Conservation (phyloP, 1,140 invertebrate genomes). For the Musca vetustissima region DNA sequence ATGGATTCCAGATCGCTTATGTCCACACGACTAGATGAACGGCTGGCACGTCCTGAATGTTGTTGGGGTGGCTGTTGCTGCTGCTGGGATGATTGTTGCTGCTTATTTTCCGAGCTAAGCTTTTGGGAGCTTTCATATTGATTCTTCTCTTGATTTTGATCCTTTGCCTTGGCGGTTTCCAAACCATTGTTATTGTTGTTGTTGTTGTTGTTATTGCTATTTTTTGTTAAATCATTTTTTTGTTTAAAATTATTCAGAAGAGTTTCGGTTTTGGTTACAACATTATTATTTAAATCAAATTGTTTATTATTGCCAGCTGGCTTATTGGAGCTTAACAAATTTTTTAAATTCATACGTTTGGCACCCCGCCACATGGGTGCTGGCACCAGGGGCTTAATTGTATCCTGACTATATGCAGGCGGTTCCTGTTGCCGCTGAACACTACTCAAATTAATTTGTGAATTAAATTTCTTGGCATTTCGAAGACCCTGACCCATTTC, state of each 20-base stretch:
- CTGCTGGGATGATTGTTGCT: constrained; percentile 16
- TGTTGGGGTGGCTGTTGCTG: constrained; percentile 29
- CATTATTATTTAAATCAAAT: not conserved
- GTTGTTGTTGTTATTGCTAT: constrained; percentile 29
- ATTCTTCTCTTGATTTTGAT: constrained; percentile 24
- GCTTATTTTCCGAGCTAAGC: not conserved
- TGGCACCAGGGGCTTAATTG: constrained; percentile 12
- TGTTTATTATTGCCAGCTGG: not conserved
- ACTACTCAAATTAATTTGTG: constrained; percentile 16
- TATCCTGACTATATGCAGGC: constrained; percentile 13
- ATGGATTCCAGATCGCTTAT: constrained; percentile 55
- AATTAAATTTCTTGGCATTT: constrained; percentile 4
- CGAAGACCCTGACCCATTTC: not conserved
- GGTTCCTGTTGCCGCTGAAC: constrained; percentile 1
- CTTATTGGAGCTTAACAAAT: not conserved
- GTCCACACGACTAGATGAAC: constrained; percentile 50
- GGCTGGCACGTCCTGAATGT: constrained; percentile 35
- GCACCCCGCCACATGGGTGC: constrained; percentile 5
- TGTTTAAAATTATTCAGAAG: constrained; percentile 1
- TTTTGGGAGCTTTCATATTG: constrained; percentile 14
- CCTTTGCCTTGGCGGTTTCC: too few relatives aligned
- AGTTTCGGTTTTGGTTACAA: not conserved
- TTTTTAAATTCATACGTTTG: constrained; percentile 8
- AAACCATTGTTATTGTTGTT: not conserved
- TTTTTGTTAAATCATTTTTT: not conserved